Evolutionary conservation across 2,113 vertebrate species (phyloP), one percentile per base, ranked within the genome.

Genomic region (Ranitomeya variabilis): DNA sequence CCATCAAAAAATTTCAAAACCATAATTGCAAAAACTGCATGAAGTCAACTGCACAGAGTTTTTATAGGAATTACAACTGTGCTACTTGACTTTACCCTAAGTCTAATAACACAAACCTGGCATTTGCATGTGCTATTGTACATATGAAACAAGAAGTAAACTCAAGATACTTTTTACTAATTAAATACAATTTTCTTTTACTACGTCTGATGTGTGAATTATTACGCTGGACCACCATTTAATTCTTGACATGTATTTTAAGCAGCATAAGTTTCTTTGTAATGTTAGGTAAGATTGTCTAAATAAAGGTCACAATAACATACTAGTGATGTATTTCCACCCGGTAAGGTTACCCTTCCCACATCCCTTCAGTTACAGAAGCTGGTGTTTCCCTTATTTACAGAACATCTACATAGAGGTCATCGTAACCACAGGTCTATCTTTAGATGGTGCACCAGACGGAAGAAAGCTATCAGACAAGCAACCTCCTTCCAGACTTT

Each of bases 321-420:
- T 14, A 19, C n/a, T 76, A 60, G 12, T 55, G 82, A 59, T 37
- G 54, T 85, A 59, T 85, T 85, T 85, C 83, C 69, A 74, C 73
- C 83, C 83, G 45, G 69, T 76, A 59, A 74, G 69, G 69, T 59
- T 60, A 85, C 73, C 64, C 87, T 3, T 87, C 89, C 71, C 86
- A 57, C 80, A 57, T 45, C 66, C 74, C 80, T 80, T 79, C 0
- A 7, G 89, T 89, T 55, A 10, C 2, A 55, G 87, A 88, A 64
- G 90, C 85, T 86, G 51, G 16, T 86, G 91, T 90, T 26, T 87
- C 82, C 82, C 82, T 90, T 94, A 91, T 93, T 92, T 93, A 90
- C 91, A 73, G 88, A 92, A 69, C 1, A 83, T 93, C 90, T 87
- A 62, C 89, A 89, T 86, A 77, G 11, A 95, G 86, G 90, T 90